These are phyloP conservation scores for Mythimna vitellina DNA, from an alignment of 2,888 invertebrate species.

Conservation along the genomic window DNA sequence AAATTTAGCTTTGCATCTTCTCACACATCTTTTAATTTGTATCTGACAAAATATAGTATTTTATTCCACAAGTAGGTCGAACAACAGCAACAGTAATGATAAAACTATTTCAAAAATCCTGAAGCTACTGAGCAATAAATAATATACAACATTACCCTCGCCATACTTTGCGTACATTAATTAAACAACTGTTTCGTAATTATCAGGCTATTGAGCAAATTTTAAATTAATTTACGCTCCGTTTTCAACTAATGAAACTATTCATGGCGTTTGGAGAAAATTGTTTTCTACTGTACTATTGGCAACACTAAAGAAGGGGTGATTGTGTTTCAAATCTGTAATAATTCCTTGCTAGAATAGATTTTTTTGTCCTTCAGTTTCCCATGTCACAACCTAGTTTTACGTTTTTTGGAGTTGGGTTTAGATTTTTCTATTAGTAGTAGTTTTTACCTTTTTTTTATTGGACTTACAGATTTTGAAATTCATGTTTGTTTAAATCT, in stretches of 20 bases:
- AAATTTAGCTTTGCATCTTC: neutral
- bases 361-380: slow-evolving; percentile 43
- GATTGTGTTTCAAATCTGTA: slow-evolving; percentile 21
- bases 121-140: slow-evolving; percentile 37
- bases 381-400: slow-evolving; percentile 12
- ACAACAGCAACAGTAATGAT: slow-evolving; percentile 1
- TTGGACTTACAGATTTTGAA: neutral
- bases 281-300: slow-evolving; percentile 23
- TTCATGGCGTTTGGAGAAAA: slow-evolving; percentile 31
- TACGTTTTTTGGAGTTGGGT: neutral
- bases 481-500: neutral
- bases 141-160: slow-evolving; percentile 26
- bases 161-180: slow-evolving; percentile 39
- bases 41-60: neutral
- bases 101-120: slow-evolving; percentile 26
- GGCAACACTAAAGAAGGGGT: slow-evolving; percentile 35
- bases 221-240: slow-evolving; percentile 47
- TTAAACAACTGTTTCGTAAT: slow-evolving; percentile 48
- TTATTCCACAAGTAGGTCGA: neutral
- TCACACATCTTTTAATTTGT: neutral
- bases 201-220: slow-evolving; percentile 41
- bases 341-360: slow-evolving; percentile 29
- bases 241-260: slow-evolving; percentile 46
- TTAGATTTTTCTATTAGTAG: neutral
- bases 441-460: neutral